Evolutionary conservation across 2,888 invertebrate species (phyloP).

Genomic region (Volucella bombylans): DNA sequence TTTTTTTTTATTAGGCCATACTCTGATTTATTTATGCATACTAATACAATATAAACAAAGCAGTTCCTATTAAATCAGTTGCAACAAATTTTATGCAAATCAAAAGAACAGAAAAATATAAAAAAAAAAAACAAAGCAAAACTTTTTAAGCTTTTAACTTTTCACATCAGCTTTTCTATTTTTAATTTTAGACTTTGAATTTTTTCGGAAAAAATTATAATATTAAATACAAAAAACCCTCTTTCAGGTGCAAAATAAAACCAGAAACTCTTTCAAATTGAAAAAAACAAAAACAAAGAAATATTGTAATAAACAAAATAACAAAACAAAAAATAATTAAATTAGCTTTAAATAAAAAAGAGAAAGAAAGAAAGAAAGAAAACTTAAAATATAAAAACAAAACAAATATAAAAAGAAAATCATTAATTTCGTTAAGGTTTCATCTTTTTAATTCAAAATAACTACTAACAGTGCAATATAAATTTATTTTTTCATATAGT

Average conservation of each 20-base stretch:
- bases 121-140: constrained; percentile 8
- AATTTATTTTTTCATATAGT: constrained; percentile 44
- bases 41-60: constrained; percentile 66
- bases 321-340: constrained; percentile 32
- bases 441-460: constrained; percentile 64
- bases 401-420: constrained; percentile 56
- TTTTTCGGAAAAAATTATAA: neutral
- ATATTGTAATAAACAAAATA: constrained; percentile 4
- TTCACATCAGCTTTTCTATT: neutral
- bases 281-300: neutral
- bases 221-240: constrained; percentile 22
- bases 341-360: constrained; percentile 66
- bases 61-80: constrained; percentile 71
- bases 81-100: constrained; percentile 67
- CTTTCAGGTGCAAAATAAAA: constrained; percentile 48
- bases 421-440: constrained; percentile 72
- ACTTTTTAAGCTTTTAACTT: neutral
- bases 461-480: constrained; percentile 68
- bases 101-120: constrained; percentile 29
- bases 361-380: constrained; percentile 17
- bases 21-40: constrained; percentile 47
- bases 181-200: neutral
- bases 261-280: constrained; percentile 6
- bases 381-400: constrained; percentile 46
- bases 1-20: constrained; percentile 41